Evolutionary conservation across 1,140 invertebrate species (phyloP).

Genomic region (Pinna nobilis): DNA sequence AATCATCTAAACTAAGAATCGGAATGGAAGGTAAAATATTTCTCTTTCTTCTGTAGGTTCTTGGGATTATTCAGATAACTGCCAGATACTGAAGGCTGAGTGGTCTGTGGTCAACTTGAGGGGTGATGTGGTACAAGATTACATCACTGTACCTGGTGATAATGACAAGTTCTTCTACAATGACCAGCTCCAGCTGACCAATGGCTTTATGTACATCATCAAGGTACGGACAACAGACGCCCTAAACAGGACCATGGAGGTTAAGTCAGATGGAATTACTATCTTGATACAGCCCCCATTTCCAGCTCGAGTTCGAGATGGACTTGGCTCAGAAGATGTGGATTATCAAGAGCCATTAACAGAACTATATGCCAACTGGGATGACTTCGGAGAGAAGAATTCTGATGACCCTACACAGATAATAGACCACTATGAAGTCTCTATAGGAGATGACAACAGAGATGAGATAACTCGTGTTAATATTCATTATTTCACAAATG

Average conservation of each 20-base stretch:
- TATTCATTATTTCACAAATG: constrained; percentile 47
- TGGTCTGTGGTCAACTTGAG: constrained; percentile 40
- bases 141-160: background rate
- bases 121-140: constrained; percentile 43
- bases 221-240: constrained; percentile 44
- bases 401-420: constrained; percentile 43
- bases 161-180: constrained; percentile 37
- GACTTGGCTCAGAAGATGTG: constrained; percentile 33
- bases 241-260: constrained; percentile 43
- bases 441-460: constrained; percentile 46
- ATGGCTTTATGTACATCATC: constrained; percentile 43
- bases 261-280: constrained; percentile 49
- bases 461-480: constrained; percentile 30
- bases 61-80: constrained; percentile 45
- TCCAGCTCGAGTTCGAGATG: constrained; percentile 46
- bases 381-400: constrained; percentile 38
- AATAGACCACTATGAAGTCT: constrained; percentile 51
- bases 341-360: constrained; percentile 43
- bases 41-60: constrained; percentile 23
- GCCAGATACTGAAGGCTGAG: constrained; percentile 33
- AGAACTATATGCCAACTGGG: constrained; percentile 51
- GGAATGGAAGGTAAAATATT: no score
- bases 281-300: constrained; percentile 45
- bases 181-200: constrained; percentile 44
- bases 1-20: no score